Evolutionary conservation across 2,888 invertebrate genomes (phyloP).

Genomic region (Mechanitis mazaeus): DNA sequence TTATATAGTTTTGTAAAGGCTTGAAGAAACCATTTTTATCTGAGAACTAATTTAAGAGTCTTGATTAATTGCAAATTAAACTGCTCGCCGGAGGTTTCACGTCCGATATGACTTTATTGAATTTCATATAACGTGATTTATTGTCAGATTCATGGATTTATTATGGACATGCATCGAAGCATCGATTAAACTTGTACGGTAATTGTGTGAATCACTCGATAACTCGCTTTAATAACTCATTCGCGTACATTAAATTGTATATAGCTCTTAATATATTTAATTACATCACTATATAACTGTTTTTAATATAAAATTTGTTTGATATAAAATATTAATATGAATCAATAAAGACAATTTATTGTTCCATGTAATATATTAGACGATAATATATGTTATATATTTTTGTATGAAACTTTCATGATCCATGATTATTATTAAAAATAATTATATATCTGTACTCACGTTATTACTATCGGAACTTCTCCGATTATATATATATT

Average conservation of each 20-base stretch:
- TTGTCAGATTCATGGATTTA: constrained; percentile 63
- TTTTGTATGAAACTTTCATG: no score
- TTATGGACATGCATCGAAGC: constrained; percentile 37
- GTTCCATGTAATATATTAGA: no score
- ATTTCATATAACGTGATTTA: constrained; percentile 71
- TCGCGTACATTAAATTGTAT: neutral
- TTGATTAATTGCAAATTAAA: constrained; percentile 76
- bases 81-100: constrained; percentile 61
- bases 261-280: no score
- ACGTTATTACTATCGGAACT: no score
- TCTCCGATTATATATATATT: no score
- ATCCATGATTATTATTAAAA: no score
- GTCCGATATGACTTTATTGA: constrained; percentile 73
- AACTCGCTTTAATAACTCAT: constrained; percentile 6
- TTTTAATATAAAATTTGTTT: no score
- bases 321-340: no score
- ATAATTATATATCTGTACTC: no score
- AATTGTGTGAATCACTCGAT: constrained; percentile 14
- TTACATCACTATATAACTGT: no score
- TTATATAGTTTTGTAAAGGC: constrained; percentile 24
- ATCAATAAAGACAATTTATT: no score
- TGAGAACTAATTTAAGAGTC: constrained; percentile 63
- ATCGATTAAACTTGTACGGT: constrained; percentile 24
- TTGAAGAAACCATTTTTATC: constrained; percentile 51
- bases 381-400: no score